These are phyloP conservation scores for Phaenicophaeus curvirostris DNA, from an alignment of 2,797 vertebrate genomes.

Conservation along the genomic window DNA sequence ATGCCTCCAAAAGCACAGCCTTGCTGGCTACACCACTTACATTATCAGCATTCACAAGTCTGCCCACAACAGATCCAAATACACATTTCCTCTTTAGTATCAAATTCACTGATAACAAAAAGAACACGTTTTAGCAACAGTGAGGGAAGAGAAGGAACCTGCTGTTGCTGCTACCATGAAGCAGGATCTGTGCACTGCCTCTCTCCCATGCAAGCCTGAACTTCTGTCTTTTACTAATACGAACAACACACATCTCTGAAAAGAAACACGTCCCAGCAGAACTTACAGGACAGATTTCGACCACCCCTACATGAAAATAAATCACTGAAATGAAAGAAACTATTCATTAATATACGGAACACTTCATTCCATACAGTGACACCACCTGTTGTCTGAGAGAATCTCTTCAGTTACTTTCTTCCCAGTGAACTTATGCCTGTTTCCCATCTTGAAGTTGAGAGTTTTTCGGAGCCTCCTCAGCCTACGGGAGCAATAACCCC, in stretches of 20 bases:
- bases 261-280: neutral
- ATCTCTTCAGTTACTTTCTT: constrained; percentile 97
- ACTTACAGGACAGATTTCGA: neutral
- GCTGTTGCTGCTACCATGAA: neutral
- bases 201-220: neutral
- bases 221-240: neutral
- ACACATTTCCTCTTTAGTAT: neutral
- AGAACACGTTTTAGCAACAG: neutral
- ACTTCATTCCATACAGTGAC: neutral
- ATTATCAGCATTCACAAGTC: neutral
- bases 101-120: neutral
- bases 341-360: neutral
- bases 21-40: neutral
- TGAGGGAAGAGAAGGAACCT: neutral
- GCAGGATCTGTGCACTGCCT: neutral
- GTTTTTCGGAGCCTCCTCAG: constrained; percentile 93
- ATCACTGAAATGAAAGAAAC: neutral
- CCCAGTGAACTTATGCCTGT: constrained; percentile 95
- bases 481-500: constrained; percentile 95
- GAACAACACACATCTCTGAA: neutral
- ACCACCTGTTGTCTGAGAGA: constrained; percentile 92
- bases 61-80: neutral
- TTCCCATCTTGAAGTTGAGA: constrained; percentile 97
- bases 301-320: neutral
- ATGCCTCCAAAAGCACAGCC: neutral